phyloP scores from a whole-genome alignment of 64 coral and sea anemone species.

The Stichodactyla mertensii region DNA sequence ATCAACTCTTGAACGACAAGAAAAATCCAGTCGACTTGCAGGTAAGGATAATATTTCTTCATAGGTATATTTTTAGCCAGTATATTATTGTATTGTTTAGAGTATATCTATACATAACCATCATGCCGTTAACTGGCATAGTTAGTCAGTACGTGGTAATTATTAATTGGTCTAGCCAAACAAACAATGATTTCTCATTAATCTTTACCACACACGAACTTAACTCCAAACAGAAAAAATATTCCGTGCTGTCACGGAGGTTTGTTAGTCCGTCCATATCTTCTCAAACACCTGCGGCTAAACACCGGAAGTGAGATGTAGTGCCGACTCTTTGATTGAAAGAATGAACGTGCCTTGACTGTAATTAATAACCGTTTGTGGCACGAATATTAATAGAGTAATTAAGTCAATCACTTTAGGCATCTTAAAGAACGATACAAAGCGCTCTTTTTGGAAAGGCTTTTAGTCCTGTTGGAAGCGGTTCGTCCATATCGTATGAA shows the following conservation, averaged over 20 bases:
- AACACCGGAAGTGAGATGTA: not conserved
- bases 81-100: not conserved
- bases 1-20: not conserved
- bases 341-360: slow-evolving; percentile 15
- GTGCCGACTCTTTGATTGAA: not conserved
- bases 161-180: too few relatives aligned
- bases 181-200: too few relatives aligned
- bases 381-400: not conserved
- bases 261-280: not conserved
- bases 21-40: not conserved
- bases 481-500: not conserved
- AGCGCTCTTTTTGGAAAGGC: not conserved
- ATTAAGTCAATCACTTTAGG: slow-evolving; percentile 11
- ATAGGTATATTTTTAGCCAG: not conserved
- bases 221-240: not conserved
- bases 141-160: too few relatives aligned
- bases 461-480: not conserved
- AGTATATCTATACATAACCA: too few relatives aligned
- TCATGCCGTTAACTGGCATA: too few relatives aligned
- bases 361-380: not conserved
- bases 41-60: not conserved
- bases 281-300: not conserved
- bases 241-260: not conserved
- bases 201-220: not conserved
- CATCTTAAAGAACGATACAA: not conserved